Evolutionary conservation across 53 echinoderm and acorn worm genomes (phyloP).

Genomic region (Astropecten irregularis): DNA sequence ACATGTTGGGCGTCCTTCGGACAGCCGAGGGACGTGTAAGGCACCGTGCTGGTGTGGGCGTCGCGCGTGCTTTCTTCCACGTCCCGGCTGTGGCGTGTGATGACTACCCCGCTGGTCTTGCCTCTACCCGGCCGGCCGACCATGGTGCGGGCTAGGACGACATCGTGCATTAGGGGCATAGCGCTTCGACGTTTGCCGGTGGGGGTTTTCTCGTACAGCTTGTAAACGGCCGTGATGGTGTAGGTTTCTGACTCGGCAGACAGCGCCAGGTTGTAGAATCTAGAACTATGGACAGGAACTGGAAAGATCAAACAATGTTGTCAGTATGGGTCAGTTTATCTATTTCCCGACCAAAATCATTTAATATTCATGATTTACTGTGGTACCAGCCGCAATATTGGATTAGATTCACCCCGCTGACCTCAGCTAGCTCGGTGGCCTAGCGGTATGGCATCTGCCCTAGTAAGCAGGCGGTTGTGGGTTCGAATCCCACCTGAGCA

Average conservation of each 20-base stretch:
- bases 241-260: conserved; percentile 64
- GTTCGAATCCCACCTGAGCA: no score
- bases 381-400: no score
- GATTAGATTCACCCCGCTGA: no score
- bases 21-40: conserved; percentile 62
- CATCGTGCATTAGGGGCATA: neutral
- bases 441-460: no score
- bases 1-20: conserved; percentile 60
- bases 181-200: conserved; percentile 26
- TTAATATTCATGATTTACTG: neutral
- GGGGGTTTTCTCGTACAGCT: conserved; percentile 32
- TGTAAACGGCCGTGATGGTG: conserved; percentile 76
- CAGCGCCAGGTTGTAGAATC: conserved; percentile 70
- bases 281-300: conserved; percentile 75
- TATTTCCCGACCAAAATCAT: no score
- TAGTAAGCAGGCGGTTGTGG: no score
- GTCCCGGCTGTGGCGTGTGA: conserved; percentile 48
- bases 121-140: neutral
- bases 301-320: neutral
- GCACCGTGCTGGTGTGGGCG: conserved; percentile 45
- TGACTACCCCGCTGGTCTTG: neutral
- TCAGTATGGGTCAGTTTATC: neutral
- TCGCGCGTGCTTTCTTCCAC: conserved; percentile 60
- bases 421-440: no score
- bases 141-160: conserved; percentile 17